Percentiles rank a stretch among this genome's conserved stretches.
phyloP scores from a whole-genome alignment of 1,140 invertebrate species.

The Rhizoglyphus robini region DNA sequence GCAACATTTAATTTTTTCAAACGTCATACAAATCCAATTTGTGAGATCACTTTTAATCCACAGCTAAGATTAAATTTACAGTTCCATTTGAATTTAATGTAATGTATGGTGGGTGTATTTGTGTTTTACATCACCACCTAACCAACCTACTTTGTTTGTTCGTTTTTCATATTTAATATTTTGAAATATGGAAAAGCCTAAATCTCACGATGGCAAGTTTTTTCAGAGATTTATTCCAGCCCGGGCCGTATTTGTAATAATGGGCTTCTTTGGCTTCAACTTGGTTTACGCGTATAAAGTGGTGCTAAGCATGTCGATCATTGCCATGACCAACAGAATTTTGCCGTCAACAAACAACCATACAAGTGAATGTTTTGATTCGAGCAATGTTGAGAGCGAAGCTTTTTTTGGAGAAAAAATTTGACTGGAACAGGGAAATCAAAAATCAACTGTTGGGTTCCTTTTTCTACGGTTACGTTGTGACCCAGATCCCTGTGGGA shows the following conservation, averaged over 20 bases:
- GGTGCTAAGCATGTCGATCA: conserved; percentile 24
- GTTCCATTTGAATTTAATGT: too few species aligned
- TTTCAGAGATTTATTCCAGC: conserved; percentile 10
- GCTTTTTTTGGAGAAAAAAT: conserved; percentile 1
- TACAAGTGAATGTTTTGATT: not conserved
- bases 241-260: conserved; percentile 21
- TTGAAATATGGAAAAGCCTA: not conserved
- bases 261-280: conserved; percentile 25
- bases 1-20: too few species aligned
- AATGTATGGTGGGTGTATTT: too few species aligned
- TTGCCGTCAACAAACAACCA: not conserved
- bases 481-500: conserved; percentile 65
- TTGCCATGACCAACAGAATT: conserved; percentile 24
- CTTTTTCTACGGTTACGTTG: conserved; percentile 73
- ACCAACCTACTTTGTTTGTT: too few species aligned
- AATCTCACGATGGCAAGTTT: not conserved
- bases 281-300: conserved; percentile 23
- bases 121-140: too few species aligned
- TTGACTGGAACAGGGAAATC: conserved; percentile 24
- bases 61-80: too few species aligned
- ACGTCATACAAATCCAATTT: too few species aligned
- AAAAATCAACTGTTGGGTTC: conserved; percentile 51
- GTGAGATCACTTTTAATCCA: too few species aligned
- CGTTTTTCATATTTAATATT: too few species aligned
- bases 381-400: not conserved